phyloP scores from a whole-genome alignment of 2,113 vertebrate genomes.

The Apaloderma vittatum region DNA sequence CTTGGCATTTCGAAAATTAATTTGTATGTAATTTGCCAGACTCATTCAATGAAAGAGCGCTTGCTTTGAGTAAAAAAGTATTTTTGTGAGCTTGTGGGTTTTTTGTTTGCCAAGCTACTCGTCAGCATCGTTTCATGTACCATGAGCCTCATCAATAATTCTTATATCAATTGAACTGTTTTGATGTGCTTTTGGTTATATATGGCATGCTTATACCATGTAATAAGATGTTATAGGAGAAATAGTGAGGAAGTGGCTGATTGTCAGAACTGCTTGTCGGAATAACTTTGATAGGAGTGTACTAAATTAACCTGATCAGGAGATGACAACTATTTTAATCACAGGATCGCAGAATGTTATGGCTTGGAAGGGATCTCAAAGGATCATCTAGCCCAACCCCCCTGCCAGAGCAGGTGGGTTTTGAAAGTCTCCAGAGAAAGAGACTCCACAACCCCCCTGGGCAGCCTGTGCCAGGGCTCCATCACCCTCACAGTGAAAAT shows the following conservation, averaged over 20 bases:
- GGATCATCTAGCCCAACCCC: no score
- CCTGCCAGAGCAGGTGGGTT: no score
- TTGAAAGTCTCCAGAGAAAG: no score
- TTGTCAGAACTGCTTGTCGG: not conserved
- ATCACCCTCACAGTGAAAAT: no score
- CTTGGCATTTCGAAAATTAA: slow-evolving; percentile 16
- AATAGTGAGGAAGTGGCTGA: not conserved
- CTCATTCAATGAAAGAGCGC: not conserved
- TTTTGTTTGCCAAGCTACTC: not conserved
- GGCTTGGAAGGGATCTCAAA: no score
- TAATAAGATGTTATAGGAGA: not conserved
- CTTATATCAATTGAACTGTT: not conserved
- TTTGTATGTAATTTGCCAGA: not conserved
- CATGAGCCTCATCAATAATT: not conserved
- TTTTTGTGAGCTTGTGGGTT: not conserved
- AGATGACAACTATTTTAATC: not conserved
- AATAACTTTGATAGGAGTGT: not conserved
- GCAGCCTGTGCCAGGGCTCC: no score
- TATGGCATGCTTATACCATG: not conserved
- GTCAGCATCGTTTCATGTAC: not conserved
- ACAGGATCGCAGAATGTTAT: no score
- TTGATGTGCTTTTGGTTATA: not conserved
- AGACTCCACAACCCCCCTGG: no score
- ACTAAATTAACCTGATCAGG: not conserved
- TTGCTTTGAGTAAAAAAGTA: not conserved